A percentile compares a stretch with the other conserved stretches of the same genome.
Conservation (phyloP, 2,113 vertebrate genomes). For the Gnathonemus echidnorhynchus region DNA sequence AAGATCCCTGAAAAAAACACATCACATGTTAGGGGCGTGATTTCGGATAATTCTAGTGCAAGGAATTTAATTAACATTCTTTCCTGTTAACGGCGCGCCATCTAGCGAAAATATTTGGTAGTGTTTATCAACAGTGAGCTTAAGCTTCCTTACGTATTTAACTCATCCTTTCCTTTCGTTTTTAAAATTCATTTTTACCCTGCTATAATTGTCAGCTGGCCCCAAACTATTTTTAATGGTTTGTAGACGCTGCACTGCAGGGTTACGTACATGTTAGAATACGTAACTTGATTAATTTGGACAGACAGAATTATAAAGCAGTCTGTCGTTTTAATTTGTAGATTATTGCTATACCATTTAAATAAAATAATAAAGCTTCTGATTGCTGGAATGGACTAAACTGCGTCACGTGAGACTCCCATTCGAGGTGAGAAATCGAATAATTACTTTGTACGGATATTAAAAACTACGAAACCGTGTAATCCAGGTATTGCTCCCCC, state of each 20-base stretch:
- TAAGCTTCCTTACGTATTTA: not conserved
- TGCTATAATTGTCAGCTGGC: not conserved
- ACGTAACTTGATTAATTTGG: not conserved
- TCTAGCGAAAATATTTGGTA: not conserved
- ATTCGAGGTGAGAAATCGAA: not conserved
- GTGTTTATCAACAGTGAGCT: not conserved
- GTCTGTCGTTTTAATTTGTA: not conserved
- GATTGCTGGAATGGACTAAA: not conserved
- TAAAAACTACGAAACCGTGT: not conserved
- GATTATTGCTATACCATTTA: not conserved
- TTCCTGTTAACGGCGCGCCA: not conserved
- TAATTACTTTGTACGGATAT: not conserved
- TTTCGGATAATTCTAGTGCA: not conserved
- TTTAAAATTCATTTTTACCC: not conserved
- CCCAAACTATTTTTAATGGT: not conserved
- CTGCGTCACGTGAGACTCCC: not conserved
- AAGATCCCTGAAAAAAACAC: not conserved
- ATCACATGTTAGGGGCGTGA: not conserved
- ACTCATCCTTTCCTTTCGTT: not conserved
- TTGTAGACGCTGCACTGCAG: not conserved
- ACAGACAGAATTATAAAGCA: not conserved
- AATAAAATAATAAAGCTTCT: not conserved
- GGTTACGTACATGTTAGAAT: not conserved
- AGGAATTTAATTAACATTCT: not conserved
- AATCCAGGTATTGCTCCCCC: not conserved